phyloP scores from a whole-genome alignment of 2,113 vertebrate species.

The Gasterosteus aculeatus region DNA sequence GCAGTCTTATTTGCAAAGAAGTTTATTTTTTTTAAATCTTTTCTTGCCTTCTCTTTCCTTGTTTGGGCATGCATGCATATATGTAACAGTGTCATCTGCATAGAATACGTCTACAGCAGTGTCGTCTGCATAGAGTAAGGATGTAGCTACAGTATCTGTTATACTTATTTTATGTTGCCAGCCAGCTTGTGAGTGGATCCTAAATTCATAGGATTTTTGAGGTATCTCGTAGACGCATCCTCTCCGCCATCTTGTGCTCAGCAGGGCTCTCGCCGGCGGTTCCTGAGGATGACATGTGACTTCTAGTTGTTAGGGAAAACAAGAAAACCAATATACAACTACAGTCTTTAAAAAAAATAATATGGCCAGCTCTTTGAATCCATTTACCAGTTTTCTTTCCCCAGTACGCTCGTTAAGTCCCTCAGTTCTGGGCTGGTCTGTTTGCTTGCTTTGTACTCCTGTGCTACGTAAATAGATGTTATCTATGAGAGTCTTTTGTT shows the following conservation, averaged over 20 bases:
- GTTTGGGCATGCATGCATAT: not conserved
- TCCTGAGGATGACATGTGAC: too few relatives aligned
- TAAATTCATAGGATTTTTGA: not conserved
- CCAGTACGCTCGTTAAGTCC: not conserved
- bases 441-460: not conserved
- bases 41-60: not conserved
- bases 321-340: too few relatives aligned
- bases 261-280: too few relatives aligned
- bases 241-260: not conserved
- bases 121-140: not conserved
- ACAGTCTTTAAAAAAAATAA: too few relatives aligned
- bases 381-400: not conserved
- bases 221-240: not conserved
- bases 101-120: not conserved
- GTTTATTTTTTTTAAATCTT: not conserved
- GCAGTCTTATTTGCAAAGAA: not conserved
- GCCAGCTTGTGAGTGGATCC: not conserved
- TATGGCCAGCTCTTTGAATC: too few relatives aligned
- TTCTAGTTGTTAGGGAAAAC: too few relatives aligned
- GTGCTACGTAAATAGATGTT: not conserved
- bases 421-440: not conserved
- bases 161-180: not conserved
- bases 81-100: not conserved
- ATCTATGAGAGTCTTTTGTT: not conserved
- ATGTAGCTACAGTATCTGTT: not conserved